Evolutionary conservation across 2,113 vertebrate species (phyloP), one percentile per base, ranked within the genome.

Genomic region (Dasyornis broadbenti): DNA sequence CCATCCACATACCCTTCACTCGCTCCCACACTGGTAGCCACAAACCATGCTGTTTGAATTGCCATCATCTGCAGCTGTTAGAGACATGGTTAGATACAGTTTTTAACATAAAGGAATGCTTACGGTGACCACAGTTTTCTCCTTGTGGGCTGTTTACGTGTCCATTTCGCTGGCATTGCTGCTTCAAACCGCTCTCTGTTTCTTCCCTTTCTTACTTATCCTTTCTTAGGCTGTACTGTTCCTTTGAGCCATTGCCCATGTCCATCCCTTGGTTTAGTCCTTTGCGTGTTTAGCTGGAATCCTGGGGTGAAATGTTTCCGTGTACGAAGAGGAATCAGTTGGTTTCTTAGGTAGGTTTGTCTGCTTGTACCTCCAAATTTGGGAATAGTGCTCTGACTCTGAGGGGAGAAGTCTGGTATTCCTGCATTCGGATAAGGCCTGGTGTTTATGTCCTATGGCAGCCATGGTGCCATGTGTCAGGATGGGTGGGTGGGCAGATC

Each of bases 81-180:
- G 54, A 93, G n/a, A 50, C 70, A 70, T 2, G 27, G 76, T 97
- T 96, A 96, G 76, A 64, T 59, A 94, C 1, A 90, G 45, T 11
- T 90, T 71, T 71, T 52, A 86, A 94, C 28, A 45, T 60, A 92
- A 93, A 96, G 56, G 17, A 88, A 90, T 86, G 87, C 92, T 97
- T 95, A 96, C 82, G 13, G 82, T 79, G 49, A 83, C 47, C 59
- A 75, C 45, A 56, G 47, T 63, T 88, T 65, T 49, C 60, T 66
- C 71, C 23, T 56, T 17, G 56, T 56, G 71, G 80, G 87, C 45
- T 83, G 47, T 71, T 80, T 30, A 44, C 2, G 0, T 53, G 56
- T 90, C 85, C 22, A 0, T 84, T 93, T 93, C 0, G 27, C 57
- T 91, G 75, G 72, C 61, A n/a, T 37, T 64, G 71, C 75, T 80